Percentiles rank a stretch among this genome's conserved stretches.
Evolutionary conservation across 30 jellyfish, hydroid and myxozoan species (phyloP).

Genomic region (Rhopilema esculentum): DNA sequence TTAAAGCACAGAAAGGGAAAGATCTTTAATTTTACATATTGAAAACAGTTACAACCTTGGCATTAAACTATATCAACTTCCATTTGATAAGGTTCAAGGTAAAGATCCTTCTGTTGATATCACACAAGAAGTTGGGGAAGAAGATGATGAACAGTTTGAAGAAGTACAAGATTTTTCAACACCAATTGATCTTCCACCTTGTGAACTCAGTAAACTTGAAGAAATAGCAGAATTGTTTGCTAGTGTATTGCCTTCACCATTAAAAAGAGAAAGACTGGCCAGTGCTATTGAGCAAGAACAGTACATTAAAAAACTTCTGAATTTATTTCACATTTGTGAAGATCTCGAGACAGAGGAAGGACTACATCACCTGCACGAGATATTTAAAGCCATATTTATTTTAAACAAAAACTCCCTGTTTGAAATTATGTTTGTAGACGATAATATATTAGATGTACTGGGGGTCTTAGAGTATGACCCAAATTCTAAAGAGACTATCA

Average conservation of each 20-base stretch:
- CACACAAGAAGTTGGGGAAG: conserved; percentile 92
- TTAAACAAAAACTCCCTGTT: conserved; percentile 84
- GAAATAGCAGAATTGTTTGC: conserved; percentile 85
- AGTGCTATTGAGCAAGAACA: conserved; percentile 82
- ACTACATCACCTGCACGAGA: conserved; percentile 84
- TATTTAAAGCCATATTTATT: conserved; percentile 88
- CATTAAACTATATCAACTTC: too few relatives aligned
- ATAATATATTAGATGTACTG: conserved; percentile 82
- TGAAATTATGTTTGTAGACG: conserved; percentile 90
- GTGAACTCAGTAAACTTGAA: conserved; percentile 84
- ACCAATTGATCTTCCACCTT: conserved; percentile 89
- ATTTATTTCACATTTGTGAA: conserved; percentile 92
- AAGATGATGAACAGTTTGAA: conserved; percentile 83
- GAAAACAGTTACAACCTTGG: too few relatives aligned
- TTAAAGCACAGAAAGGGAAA: too few relatives aligned
- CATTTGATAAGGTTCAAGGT: conserved; percentile 84
- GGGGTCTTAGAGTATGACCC: conserved; percentile 97
- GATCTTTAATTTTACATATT: too few relatives aligned
- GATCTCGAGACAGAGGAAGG: conserved; percentile 96
- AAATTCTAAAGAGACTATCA: conserved; percentile 68
- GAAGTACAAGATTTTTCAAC: conserved; percentile 86
- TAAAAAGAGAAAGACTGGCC: conserved; percentile 81
- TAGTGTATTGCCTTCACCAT: conserved; percentile 76
- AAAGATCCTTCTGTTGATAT: conserved; percentile 90
- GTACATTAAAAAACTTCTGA: conserved; percentile 84